Conservation (phyloP, 30 jellyfish, hydroid and myxozoan genomes). For the Aurelia sp. region DNA sequence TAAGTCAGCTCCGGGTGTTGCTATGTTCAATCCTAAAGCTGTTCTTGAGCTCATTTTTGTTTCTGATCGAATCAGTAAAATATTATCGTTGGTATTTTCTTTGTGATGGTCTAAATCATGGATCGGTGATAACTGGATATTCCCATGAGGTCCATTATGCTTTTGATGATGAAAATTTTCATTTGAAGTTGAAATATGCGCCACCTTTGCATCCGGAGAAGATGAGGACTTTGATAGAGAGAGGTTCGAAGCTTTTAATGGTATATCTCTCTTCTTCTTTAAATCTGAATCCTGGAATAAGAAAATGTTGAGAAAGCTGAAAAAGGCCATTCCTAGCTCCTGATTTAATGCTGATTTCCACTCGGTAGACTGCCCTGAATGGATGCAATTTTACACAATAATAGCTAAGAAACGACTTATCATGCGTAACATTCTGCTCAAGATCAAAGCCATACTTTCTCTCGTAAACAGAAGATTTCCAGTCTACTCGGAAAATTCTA, state of each 20-base stretch:
- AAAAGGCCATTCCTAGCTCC: too few species aligned
- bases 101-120: slow-evolving; percentile 63
- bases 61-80: slow-evolving; percentile 72
- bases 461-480: too few species aligned
- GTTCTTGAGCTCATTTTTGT: slow-evolving; percentile 74
- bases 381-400: too few species aligned
- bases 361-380: too few species aligned
- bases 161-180: slow-evolving; percentile 53
- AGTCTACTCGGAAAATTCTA: too few species aligned
- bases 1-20: slow-evolving; percentile 85
- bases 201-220: slow-evolving; percentile 66
- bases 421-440: too few species aligned
- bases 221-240: slow-evolving; percentile 49
- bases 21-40: slow-evolving; percentile 64
- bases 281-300: slow-evolving; percentile 34
- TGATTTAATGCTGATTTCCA: too few species aligned
- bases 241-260: slow-evolving; percentile 40
- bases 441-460: too few species aligned
- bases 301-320: too few species aligned
- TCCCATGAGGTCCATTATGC: slow-evolving; percentile 46
- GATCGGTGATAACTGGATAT: slow-evolving; percentile 56
- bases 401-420: too few species aligned
- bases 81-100: slow-evolving; percentile 32
- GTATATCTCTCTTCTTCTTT: slow-evolving; percentile 47
- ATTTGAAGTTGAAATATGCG: slow-evolving; percentile 18